These are phyloP conservation scores for Teleogryllus oceanicus DNA, from an alignment of 2,888 invertebrate species.

Conservation along the genomic window DNA sequence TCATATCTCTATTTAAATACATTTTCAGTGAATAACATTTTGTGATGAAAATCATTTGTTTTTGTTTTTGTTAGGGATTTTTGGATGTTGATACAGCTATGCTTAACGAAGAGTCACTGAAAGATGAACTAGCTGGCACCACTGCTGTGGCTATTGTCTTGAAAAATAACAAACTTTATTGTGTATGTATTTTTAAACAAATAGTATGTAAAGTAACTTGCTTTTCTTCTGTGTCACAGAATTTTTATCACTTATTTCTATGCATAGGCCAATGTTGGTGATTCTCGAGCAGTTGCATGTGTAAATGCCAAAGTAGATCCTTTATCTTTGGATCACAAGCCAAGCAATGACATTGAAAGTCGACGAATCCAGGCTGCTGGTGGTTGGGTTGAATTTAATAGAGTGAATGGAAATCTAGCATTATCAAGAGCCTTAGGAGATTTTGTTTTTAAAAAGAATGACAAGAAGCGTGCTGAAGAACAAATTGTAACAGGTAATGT, in stretches of 20 bases:
- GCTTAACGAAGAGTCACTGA: slow-evolving; percentile 81
- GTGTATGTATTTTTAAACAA: slow-evolving; percentile 56
- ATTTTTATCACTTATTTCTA: background rate
- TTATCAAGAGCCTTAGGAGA: slow-evolving; percentile 95
- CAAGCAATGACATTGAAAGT: slow-evolving; percentile 81
- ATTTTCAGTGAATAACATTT: background rate
- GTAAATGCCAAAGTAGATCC: slow-evolving; percentile 73
- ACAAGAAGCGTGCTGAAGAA: slow-evolving; percentile 78
- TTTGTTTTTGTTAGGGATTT: slow-evolving; percentile 61
- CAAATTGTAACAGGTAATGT: slow-evolving; percentile 91
- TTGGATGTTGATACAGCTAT: slow-evolving; percentile 90
- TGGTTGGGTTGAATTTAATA: slow-evolving; percentile 94
- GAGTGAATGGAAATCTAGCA: slow-evolving; percentile 97
- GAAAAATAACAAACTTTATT: slow-evolving; percentile 81
- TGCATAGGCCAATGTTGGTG: slow-evolving; percentile 85
- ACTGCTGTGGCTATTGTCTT: slow-evolving; percentile 85
- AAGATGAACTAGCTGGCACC: slow-evolving; percentile 90
- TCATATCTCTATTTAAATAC: slow-evolving; percentile 24
- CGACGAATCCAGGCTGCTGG: slow-evolving; percentile 88
- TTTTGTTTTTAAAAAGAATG: slow-evolving; percentile 92
- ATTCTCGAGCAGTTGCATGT: slow-evolving; percentile 91
- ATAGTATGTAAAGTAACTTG: background rate
- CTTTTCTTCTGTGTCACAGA: background rate
- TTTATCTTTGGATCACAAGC: slow-evolving; percentile 92
- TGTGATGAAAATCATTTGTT: background rate